Percentiles rank a stretch among this genome's conserved stretches.
Conservation (phyloP, 2,113 vertebrate genomes). For the Trachemys scripta region DNA sequence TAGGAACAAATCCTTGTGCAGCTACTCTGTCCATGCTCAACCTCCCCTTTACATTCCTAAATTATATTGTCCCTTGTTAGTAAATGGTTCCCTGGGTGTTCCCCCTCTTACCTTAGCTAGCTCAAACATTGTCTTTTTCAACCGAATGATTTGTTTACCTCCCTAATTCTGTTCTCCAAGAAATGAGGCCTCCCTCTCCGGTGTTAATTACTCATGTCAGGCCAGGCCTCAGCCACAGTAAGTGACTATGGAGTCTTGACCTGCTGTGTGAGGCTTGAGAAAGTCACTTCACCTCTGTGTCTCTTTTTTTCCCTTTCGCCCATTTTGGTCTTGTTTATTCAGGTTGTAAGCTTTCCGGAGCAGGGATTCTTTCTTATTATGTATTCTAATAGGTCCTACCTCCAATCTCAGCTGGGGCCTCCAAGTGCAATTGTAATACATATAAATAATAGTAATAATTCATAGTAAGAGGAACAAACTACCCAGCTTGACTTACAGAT, state of each 20-base stretch:
- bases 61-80: no score
- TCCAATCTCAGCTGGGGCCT: conserved; percentile 52
- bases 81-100: no score
- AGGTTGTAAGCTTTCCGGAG: conserved; percentile 25
- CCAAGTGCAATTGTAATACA: conserved; percentile 64
- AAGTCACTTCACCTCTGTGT: neutral
- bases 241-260: neutral
- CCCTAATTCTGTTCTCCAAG: neutral
- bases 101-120: no score
- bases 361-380: conserved; percentile 28
- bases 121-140: no score
- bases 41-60: no score
- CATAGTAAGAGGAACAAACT: conserved; percentile 68
- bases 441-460: conserved; percentile 73
- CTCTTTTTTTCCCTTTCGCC: neutral
- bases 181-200: neutral
- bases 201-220: no score
- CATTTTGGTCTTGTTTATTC: neutral
- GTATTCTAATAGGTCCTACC: conserved; percentile 44
- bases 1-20: no score
- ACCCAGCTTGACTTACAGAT: conserved; percentile 67
- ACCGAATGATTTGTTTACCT: no score
- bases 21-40: no score
- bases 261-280: neutral
- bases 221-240: neutral